These are phyloP conservation scores for Hylomyscus alleni DNA, from an alignment of 2,797 vertebrate genomes.

Conservation along the genomic window DNA sequence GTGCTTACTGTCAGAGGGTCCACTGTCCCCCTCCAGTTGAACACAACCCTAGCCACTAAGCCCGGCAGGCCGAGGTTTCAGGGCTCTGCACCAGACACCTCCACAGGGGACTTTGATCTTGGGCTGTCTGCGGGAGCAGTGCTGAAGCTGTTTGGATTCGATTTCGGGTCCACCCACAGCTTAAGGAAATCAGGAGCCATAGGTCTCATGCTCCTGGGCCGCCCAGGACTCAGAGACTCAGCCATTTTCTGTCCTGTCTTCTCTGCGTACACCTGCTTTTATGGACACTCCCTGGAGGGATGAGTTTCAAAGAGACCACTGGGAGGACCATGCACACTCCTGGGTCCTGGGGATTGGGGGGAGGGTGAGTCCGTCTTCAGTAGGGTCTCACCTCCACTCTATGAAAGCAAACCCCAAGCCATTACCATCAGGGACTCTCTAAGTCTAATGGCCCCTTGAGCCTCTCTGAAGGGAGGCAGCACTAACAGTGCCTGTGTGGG, in stretches of 20 bases:
- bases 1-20: too few relatives aligned
- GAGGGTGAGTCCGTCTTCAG: too few relatives aligned
- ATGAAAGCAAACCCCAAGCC: background rate
- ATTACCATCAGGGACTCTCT: background rate
- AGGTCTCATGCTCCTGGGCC: background rate
- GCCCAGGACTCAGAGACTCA: rapidly evolving
- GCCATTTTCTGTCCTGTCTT: background rate
- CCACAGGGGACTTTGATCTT: background rate
- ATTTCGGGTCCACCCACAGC: background rate
- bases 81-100: background rate
- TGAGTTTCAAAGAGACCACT: too few relatives aligned
- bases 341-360: background rate
- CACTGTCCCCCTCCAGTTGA: too few relatives aligned
- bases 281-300: background rate
- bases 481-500: background rate
- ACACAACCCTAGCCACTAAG: background rate
- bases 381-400: too few relatives aligned
- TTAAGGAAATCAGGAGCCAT: background rate
- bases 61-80: background rate
- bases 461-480: too few relatives aligned
- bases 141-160: too few relatives aligned
- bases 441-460: too few relatives aligned
- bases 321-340: background rate
- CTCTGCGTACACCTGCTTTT: background rate
- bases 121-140: background rate